Evolutionary conservation across 2,797 vertebrate genomes (phyloP), one percentile per base, ranked within the genome.

Genomic region (Melanogrammus aeglefinus): DNA sequence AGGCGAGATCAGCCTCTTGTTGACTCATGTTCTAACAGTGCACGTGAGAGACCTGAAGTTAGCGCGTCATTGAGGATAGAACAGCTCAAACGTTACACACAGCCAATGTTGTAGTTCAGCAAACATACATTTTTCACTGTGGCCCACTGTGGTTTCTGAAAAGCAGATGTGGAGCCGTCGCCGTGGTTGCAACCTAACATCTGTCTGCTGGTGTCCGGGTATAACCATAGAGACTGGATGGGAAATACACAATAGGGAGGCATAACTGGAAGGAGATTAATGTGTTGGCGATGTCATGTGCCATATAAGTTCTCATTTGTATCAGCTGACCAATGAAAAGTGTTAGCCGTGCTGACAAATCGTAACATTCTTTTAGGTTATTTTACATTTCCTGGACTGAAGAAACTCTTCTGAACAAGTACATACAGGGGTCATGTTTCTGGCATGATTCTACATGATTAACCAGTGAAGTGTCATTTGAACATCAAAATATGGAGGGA

Each of bases 41-140:
- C 29, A 69, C 7, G 70, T 82, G 82, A 1, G 81, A 44, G 82
- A 85, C 79, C 86, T 85, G 81, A 75, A 83, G 79, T 81, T 87
- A 84, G 82, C 86, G 70, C 35, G 81, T 82, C 80, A 5, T 77
- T 76, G 86, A 80, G 76, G 81, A 85, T 79, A 83, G 81, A 86
- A 79, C 73, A 71, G 83, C 78, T n/a, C 88, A 84, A 85, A 88
- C 76, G 33, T 83, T 29, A 78, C 78, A 80, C 77, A 79, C 74
- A 79, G 82, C 82, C 86, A 81, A 35, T 81, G 86, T 88, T 84
- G 83, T 82, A 80, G 79, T 39, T 63, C 80, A 80, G 82, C 86
- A 88, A 91, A 90, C 89, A 90, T 85, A 89, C 84, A 73, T 27
- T 2, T 69, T 81, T 76, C 83, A 81, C 84, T 81, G 80, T 36